Conservation (phyloP, 2,888 invertebrate species). For the Arenicola marina region DNA sequence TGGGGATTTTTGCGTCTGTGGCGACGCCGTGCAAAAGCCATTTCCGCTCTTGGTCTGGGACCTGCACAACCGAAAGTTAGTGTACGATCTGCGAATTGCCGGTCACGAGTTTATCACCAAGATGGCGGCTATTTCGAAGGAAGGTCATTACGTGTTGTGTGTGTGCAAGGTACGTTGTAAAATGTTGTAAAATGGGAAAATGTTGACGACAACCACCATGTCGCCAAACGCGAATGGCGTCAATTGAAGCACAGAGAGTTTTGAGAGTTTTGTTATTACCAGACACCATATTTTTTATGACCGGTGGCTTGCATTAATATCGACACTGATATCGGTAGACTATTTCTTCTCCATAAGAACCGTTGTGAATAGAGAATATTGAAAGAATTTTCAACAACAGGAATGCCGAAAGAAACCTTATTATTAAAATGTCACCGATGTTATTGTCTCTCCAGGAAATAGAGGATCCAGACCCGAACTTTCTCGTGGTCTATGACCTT, state of each 20-base stretch:
- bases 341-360: too few species aligned
- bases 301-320: too few species aligned
- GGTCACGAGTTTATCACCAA: conserved; percentile 87
- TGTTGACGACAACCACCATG: too few species aligned
- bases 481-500: conserved; percentile 87
- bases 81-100: conserved; percentile 85
- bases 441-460: conserved; percentile 37
- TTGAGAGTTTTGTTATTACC: too few species aligned
- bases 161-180: conserved; percentile 61
- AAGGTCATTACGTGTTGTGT: conserved; percentile 71
- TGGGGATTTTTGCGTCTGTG: conserved; percentile 84
- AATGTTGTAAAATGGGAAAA: too few species aligned
- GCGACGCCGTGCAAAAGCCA: conserved; percentile 90
- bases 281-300: too few species aligned
- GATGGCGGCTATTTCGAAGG: conserved; percentile 81
- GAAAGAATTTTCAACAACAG: not conserved
- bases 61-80: conserved; percentile 78
- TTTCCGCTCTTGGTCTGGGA: conserved; percentile 90
- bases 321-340: too few species aligned
- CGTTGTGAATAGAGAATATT: too few species aligned
- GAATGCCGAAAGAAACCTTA: not conserved
- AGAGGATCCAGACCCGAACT: conserved; percentile 67
- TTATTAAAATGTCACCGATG: too few species aligned
- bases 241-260: too few species aligned
- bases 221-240: too few species aligned